phyloP scores from a whole-genome alignment of 92 coral and sea anemone species.

The Phymanthus crucifer region DNA sequence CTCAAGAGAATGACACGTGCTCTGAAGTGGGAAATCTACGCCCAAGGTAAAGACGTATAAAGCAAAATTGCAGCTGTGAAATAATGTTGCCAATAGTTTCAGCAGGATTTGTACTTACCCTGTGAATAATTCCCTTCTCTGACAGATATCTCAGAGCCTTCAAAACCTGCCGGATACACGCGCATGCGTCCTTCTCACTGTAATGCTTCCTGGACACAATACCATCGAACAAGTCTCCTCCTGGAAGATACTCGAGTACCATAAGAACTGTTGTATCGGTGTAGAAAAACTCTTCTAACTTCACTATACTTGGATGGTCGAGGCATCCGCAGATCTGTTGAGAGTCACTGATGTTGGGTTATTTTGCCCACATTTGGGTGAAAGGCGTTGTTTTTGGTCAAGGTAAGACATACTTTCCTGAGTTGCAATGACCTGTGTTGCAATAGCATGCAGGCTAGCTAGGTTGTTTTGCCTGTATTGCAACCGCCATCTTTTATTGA shows the following conservation, averaged over 20 bases:
- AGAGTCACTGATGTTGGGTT: no score
- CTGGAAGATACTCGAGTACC: slow-evolving; percentile 90
- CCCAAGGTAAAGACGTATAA: not conserved
- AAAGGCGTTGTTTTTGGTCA: no score
- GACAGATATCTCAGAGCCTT: slow-evolving; percentile 73
- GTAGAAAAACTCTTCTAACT: slow-evolving; percentile 74
- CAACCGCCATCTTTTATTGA: no score
- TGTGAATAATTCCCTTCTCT: slow-evolving; percentile 68
- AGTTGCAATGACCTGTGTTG: no score
- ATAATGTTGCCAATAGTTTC: not conserved
- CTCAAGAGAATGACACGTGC: no score
- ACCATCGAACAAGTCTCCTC: slow-evolving; percentile 98
- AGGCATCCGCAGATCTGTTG: slow-evolving; percentile 60
- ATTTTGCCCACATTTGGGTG: no score
- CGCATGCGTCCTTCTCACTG: slow-evolving; percentile 94
- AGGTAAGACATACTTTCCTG: no score
- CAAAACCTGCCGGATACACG: slow-evolving; percentile 78
- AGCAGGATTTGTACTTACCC: slow-evolving; percentile 50
- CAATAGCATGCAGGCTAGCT: no score
- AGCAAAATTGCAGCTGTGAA: no score
- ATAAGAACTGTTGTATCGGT: slow-evolving; percentile 61
- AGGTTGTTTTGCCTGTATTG: no score
- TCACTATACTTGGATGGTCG: slow-evolving; percentile 79
- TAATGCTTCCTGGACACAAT: slow-evolving; percentile 81
- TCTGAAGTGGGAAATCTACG: no score